A percentile compares a stretch with the other conserved stretches of the same genome.
Evolutionary conservation across 2,113 vertebrate genomes (phyloP).

Genomic region (Halcyon malimbica): DNA sequence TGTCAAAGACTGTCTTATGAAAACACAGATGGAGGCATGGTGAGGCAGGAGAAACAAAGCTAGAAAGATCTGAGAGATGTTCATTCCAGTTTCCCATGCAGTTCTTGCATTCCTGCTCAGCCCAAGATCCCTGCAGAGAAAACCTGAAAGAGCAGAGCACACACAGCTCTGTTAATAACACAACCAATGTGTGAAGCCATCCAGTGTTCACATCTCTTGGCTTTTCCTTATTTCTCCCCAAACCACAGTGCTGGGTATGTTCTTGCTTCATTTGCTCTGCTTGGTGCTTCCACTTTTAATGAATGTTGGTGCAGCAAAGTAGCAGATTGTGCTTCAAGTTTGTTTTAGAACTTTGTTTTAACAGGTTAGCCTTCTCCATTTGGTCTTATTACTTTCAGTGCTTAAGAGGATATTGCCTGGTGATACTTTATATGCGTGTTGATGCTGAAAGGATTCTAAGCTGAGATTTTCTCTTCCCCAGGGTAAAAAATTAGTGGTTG

Average conservation of each 20-base stretch:
- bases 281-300: neutral
- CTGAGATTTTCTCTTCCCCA: constrained; percentile 36
- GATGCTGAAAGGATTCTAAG: neutral
- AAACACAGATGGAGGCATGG: neutral
- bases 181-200: constrained; percentile 16
- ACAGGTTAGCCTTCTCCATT: neutral
- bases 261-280: neutral
- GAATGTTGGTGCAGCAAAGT: neutral
- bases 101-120: neutral
- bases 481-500: constrained; percentile 59
- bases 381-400: neutral
- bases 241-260: neutral
- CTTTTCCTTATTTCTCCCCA: neutral
- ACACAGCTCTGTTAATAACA: neutral
- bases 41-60: neutral
- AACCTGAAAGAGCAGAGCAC: neutral
- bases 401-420: neutral
- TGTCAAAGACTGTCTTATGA: neutral
- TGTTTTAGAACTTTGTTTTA: neutral
- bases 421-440: neutral
- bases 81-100: neutral
- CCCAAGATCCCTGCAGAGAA: neutral
- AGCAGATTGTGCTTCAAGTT: neutral
- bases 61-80: neutral
- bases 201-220: neutral